These are phyloP conservation scores for Sphaerodactylus townsendi DNA, from an alignment of 2,113 vertebrate species.

Conservation along the genomic window DNA sequence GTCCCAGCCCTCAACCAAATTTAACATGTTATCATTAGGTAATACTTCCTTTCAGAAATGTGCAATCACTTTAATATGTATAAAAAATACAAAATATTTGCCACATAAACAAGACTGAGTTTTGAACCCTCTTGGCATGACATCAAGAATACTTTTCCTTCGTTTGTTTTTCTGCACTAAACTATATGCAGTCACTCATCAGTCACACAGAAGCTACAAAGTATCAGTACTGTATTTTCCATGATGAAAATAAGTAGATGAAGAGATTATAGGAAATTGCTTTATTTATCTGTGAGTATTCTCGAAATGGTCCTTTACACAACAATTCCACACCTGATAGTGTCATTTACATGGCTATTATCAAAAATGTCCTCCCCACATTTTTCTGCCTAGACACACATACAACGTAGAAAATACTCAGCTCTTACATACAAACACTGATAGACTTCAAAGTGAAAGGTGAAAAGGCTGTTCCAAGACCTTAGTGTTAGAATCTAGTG, in stretches of 20 bases:
- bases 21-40: not conserved
- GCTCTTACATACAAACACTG: not conserved
- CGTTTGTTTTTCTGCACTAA: not conserved
- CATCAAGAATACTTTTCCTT: not conserved
- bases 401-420: not conserved
- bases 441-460: too few relatives aligned
- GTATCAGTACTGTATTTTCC: not conserved
- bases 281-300: not conserved
- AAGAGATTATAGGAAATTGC: not conserved
- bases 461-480: too few relatives aligned
- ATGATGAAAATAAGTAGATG: accelerated
- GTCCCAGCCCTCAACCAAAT: not conserved
- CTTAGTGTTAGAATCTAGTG: too few relatives aligned
- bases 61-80: not conserved
- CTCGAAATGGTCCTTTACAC: not conserved
- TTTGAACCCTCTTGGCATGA: not conserved
- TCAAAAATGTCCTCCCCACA: not conserved
- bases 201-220: not conserved
- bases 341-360: not conserved
- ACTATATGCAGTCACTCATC: not conserved
- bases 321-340: not conserved
- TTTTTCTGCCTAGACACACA: not conserved
- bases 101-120: too few relatives aligned
- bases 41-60: not conserved
- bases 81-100: not conserved